Base-by-base conservation (phyloP, 2,888 invertebrate genomes). In the Melikaiella ostensackeni region DNA sequence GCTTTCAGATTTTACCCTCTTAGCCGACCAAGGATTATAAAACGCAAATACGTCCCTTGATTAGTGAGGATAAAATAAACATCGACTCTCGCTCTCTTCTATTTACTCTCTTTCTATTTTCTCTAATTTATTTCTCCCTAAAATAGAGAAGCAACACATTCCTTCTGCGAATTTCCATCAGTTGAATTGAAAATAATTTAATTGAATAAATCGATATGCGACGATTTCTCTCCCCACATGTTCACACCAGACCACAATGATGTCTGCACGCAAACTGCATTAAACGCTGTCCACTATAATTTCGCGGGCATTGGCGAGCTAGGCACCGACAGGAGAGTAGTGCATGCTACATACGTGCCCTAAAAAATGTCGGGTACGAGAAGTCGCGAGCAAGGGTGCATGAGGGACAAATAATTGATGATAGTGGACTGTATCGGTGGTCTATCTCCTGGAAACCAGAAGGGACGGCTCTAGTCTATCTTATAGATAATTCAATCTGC, bases 1-100 rank as follows among this genome's bases (percentile, higher is more conserved):
- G 89, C 90, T 89, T 90, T 89, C 88, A 89, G 89, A 90, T 90
- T 90, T 88, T 86, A 89, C 90, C 90, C 89, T 90, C 90, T 88
- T 87, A 88, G 88, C 84, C 87, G 86, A 88, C 90, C 88, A 84
- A 87, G 90, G 88, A 90, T 91, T 91, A 90, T 91, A 90, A 91
- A 91, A 91, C 89, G 90, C 90, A 91, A 91, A 91, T 91, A 90
- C 90, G 89, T 89, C 86, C 88, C 89, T 89, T 91, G 91, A 91
- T 91, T 91, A 89, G 90, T 82, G 87, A 86, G 87, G 87, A 89
- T 89, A 90, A 89, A 89, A 88, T 89, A 89, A 90, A 90, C 89
- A 89, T 88, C 86, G 87, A 85, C 83, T 82, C 82, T 83, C 81
- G 76, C 75, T 76, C 63, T 74, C 61, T 74, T 42, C 55, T 46